Base-by-base conservation (phyloP, 1,140 invertebrate genomes). In the Berghia stephanieae region DNA sequence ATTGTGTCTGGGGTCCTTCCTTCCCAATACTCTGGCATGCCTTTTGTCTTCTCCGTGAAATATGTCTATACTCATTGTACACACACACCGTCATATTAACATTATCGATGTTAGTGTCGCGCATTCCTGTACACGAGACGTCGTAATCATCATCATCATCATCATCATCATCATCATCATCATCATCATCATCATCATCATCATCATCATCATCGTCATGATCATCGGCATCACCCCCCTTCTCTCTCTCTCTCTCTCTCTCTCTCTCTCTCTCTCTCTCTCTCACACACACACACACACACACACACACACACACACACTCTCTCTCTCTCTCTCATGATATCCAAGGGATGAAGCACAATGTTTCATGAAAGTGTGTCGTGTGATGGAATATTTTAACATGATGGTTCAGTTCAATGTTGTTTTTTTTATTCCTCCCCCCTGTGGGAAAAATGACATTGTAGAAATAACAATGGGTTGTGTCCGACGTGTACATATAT, bases 41-140 rank as follows among this genome's bases (percentile, higher is more conserved):
- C 24, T 27, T 69, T 55, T 3, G 5, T 13, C 31, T 38, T 40
- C 18, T 40, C 38, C 27, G 38, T 40, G 60, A n/a, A 21, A 43
- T 69, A 43, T 69, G 67, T 42, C 38, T 69, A 43, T 69, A 43
- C 46, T 38, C 46, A 43, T 69, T 69, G 67, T 42, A 43, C 21
- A 43, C 46, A 43, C 21, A 43, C 21, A 27, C 21, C 38, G n/a
- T 21, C 36, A 42, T 42, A 24, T n/a, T 38, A 43, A 43, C 27
- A 24, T 69, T 42, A 21, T 42, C 5, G 24, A 24, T 69, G 5
- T 36, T 18, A 21, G 34, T 42, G 67, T 42, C 1, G 5, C 46
- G 34, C 42, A 40, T 34, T 34, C 6, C 5, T 67, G 66, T 67
- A 40, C 5, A 16, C 42, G 66, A 8, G 66, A 38, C 5, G 6